Conservation (phyloP, 1,140 invertebrate genomes). For the Lordiphosa mommai region DNA sequence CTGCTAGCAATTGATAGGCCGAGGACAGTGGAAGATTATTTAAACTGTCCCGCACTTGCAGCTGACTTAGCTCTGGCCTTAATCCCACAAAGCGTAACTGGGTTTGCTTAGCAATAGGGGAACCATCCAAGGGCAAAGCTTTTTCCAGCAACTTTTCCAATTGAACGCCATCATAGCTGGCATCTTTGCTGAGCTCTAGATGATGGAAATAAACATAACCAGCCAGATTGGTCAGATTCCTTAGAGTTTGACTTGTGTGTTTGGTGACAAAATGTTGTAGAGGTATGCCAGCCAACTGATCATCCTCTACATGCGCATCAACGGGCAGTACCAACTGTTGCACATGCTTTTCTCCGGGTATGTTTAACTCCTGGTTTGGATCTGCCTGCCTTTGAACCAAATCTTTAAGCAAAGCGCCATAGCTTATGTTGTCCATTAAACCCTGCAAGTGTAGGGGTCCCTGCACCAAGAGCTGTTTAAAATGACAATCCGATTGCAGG, state of each 20-base stretch:
- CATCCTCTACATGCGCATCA: conserved; percentile 47
- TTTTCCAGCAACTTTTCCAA: conserved; percentile 72
- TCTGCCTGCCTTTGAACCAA: conserved; percentile 69
- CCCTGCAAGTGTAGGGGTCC: conserved; percentile 78
- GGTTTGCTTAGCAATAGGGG: conserved; percentile 13
- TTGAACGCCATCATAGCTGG: conserved; percentile 72
- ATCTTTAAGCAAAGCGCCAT: conserved; percentile 35
- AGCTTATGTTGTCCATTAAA: conserved; percentile 61
- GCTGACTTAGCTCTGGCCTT: conserved; percentile 9
- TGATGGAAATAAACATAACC: conserved; percentile 79
- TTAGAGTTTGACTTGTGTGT: conserved; percentile 76
- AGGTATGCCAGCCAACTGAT: conserved; percentile 75
- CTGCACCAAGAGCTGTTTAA: conserved; percentile 78
- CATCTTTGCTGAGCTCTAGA: conserved; percentile 47
- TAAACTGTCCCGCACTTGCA: conserved; percentile 25
- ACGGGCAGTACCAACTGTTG: conserved; percentile 59
- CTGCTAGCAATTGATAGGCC: conserved; percentile 49
- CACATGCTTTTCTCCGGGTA: conserved; percentile 79
- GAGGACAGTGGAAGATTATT: conserved; percentile 38
- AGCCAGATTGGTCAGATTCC: conserved; percentile 52
- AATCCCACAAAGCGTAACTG: conserved; percentile 27
- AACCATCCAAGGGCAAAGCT: conserved; percentile 63
- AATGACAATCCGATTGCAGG: conserved; percentile 79
- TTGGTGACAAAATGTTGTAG: conserved; percentile 79
- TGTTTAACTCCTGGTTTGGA: conserved; percentile 48